Evolutionary conservation across 2,113 vertebrate genomes (phyloP).

Genomic region (Triplophysa siluroides): DNA sequence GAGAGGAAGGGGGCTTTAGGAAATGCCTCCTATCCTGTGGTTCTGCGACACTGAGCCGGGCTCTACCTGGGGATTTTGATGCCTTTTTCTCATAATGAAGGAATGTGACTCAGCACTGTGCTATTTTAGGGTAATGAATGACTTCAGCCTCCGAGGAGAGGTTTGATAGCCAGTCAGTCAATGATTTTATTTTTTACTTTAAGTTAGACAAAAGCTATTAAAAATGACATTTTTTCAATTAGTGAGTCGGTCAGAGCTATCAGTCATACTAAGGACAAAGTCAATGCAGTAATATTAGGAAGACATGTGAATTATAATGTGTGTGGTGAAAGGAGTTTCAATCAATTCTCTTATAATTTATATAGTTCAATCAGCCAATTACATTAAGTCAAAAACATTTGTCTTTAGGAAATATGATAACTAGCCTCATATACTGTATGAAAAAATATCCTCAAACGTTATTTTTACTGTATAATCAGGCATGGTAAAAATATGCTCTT

Average conservation of each 20-base stretch:
- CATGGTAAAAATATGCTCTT: not conserved
- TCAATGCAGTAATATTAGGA: not conserved
- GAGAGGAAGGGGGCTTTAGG: slow-evolving; percentile 3
- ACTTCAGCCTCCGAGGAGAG: not conserved
- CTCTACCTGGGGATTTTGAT: slow-evolving; percentile 1
- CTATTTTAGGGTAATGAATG: slow-evolving; percentile 3
- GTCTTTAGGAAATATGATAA: too few relatives aligned
- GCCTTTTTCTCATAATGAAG: not conserved
- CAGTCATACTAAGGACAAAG: not conserved
- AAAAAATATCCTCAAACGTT: too few relatives aligned
- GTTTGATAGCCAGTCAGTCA: slow-evolving; percentile 3
- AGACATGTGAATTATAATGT: too few relatives aligned
- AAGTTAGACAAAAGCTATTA: not conserved
- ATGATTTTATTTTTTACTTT: not conserved
- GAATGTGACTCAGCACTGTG: not conserved
- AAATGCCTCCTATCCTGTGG: slow-evolving; percentile 3
- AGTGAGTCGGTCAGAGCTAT: too few relatives aligned
- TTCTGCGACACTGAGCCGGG: not conserved
- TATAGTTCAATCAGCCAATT: too few relatives aligned
- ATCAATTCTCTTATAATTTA: too few relatives aligned
- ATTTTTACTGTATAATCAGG: too few relatives aligned
- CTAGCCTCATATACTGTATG: too few relatives aligned
- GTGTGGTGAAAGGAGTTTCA: too few relatives aligned
- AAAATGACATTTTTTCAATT: not conserved
- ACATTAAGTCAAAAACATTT: too few relatives aligned